A percentile compares a stretch with the other conserved stretches of the same genome.
phyloP scores from a whole-genome alignment of 2,797 vertebrate genomes.

The Parauchenoglanis ngamensis region DNA sequence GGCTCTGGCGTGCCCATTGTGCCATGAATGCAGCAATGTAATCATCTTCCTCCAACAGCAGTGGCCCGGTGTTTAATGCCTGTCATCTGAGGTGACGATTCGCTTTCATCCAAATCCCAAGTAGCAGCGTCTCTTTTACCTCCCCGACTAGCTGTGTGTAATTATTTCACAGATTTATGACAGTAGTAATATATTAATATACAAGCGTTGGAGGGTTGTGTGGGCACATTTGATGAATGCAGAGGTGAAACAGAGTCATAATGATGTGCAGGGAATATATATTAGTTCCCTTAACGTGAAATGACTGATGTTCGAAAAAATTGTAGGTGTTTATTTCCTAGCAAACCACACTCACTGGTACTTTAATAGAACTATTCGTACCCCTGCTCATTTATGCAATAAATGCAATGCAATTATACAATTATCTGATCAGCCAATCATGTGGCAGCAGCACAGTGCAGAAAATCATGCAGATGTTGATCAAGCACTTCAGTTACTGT shows the following conservation, averaged over 20 bases:
- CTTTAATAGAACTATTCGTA: neutral
- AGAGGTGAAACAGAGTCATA: slow-evolving; percentile 13
- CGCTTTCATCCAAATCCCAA: slow-evolving; percentile 35
- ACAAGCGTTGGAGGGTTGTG: slow-evolving; percentile 8
- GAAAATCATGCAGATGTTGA: neutral
- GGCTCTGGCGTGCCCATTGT: slow-evolving; percentile 59
- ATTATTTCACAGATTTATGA: slow-evolving; percentile 30
- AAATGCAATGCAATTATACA: neutral
- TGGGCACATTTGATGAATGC: slow-evolving; percentile 23
- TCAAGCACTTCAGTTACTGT: neutral
- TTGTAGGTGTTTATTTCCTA: neutral
- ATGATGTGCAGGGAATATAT: slow-evolving; percentile 1
- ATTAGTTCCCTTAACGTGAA: neutral
- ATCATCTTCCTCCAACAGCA: slow-evolving; percentile 60
- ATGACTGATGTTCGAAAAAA: neutral
- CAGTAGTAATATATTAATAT: slow-evolving; percentile 31
- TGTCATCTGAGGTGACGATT: slow-evolving; percentile 40
- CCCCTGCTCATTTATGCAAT: neutral
- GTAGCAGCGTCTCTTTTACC: slow-evolving; percentile 31
- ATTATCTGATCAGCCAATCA: neutral
- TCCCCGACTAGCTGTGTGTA: slow-evolving; percentile 32
- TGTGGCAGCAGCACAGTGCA: neutral
- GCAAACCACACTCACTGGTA: neutral
- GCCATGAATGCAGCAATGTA: slow-evolving; percentile 63
- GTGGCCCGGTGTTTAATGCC: slow-evolving; percentile 57